A percentile compares a stretch with the other conserved stretches of the same genome.
Conservation (phyloP, 2,888 invertebrate species). For the Drosophila diplacantha region DNA sequence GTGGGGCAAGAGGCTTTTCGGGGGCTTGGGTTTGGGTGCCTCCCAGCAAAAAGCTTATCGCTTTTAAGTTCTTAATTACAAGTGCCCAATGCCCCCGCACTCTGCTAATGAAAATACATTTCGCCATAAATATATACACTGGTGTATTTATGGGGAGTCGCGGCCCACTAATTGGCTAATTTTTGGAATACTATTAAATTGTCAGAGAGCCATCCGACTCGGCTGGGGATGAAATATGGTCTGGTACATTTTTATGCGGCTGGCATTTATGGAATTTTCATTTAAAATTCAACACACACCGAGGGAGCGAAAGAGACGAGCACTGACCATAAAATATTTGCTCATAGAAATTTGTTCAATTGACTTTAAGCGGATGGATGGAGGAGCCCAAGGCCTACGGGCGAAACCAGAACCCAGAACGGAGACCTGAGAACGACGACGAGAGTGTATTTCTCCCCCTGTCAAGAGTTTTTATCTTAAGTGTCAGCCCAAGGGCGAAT, state of each 20-base stretch:
- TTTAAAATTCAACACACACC: conserved; percentile 42
- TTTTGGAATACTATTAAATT: conserved; percentile 48
- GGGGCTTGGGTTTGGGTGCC: background rate
- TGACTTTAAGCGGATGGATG: conserved; percentile 35
- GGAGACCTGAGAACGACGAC: background rate
- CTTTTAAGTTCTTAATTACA: conserved; percentile 38
- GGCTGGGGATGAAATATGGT: conserved; percentile 13
- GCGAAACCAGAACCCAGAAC: conserved; percentile 4
- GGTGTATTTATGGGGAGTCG: conserved; percentile 35
- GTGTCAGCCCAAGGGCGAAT: conserved; percentile 59
- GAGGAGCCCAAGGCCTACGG: conserved; percentile 15
- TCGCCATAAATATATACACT: conserved; percentile 16
- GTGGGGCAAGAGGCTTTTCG: background rate
- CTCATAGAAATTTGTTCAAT: conserved; percentile 34
- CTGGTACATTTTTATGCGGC: conserved; percentile 28
- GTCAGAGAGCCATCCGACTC: conserved; percentile 14
- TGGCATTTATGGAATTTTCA: conserved; percentile 42
- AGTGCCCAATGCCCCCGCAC: conserved; percentile 33
- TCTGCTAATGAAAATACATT: conserved; percentile 25
- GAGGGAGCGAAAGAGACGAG: conserved; percentile 11
- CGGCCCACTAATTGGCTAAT: conserved; percentile 45
- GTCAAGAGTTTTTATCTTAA: conserved; percentile 45
- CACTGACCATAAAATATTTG: conserved; percentile 37
- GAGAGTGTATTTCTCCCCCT: conserved; percentile 24
- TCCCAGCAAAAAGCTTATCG: conserved; percentile 11